Conservation (phyloP, 2,888 invertebrate genomes). For the Acanthosoma haemorrhoidale region DNA sequence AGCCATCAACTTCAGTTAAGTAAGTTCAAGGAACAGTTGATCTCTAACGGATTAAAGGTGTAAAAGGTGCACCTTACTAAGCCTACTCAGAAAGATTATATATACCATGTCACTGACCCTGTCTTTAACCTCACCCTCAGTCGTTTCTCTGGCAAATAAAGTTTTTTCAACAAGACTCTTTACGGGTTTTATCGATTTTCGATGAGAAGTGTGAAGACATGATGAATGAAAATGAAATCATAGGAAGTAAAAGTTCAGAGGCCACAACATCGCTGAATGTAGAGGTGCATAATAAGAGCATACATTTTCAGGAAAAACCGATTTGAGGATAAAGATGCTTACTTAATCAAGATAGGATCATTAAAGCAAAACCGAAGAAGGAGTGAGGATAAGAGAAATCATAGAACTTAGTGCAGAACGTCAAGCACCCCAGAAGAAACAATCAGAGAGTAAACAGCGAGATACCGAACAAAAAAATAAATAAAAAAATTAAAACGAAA, state of each 20-base stretch:
- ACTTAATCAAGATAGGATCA: slow-evolving; percentile 13
- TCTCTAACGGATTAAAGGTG: no score
- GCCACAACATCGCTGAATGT: slow-evolving; percentile 6
- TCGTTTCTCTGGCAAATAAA: no score
- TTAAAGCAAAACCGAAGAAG: slow-evolving; percentile 15
- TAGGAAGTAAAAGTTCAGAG: neutral
- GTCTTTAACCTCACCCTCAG: no score
- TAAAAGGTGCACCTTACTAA: no score
- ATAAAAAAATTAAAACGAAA: neutral
- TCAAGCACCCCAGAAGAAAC: slow-evolving; percentile 6
- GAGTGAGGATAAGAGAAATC: neutral
- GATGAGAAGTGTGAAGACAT: slow-evolving; percentile 17
- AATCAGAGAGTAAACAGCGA: neutral
- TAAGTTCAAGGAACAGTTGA: no score
- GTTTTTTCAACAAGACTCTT: no score
- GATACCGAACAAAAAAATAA: slow-evolving; percentile 21
- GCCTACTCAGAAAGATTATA: no score
- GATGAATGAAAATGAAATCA: slow-evolving; percentile 14
- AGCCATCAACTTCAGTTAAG: no score
- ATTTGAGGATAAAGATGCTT: slow-evolving; percentile 14
- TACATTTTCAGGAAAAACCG: neutral
- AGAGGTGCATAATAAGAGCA: slow-evolving; percentile 13
- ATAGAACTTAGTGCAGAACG: slow-evolving; percentile 12
- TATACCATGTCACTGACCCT: no score
- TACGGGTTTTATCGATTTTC: no score